phyloP scores from a whole-genome alignment of 2,113 vertebrate genomes.

The Eubucco bourcierii region DNA sequence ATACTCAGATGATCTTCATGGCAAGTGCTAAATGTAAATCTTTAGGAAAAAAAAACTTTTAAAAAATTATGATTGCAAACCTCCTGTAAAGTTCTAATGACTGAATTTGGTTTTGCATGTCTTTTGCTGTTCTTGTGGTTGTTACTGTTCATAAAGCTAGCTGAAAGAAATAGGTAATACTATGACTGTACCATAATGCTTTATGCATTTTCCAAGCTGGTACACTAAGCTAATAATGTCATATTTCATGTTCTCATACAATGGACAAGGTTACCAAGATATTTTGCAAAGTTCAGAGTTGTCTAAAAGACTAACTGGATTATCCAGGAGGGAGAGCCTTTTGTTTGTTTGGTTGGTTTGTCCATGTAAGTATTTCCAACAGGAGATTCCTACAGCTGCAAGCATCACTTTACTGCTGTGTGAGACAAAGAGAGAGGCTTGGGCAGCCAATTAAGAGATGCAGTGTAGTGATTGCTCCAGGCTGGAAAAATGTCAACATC shows the following conservation, averaged over 20 bases:
- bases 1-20: not conserved
- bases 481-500: not conserved
- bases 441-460: slow-evolving; percentile 7
- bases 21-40: not conserved
- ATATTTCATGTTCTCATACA: not conserved
- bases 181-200: slow-evolving; percentile 5
- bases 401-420: not conserved
- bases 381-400: not conserved
- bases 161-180: not conserved
- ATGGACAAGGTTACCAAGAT: not conserved
- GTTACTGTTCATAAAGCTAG: slow-evolving; percentile 41
- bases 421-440: not conserved
- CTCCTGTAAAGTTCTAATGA: slow-evolving; percentile 1
- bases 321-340: not conserved
- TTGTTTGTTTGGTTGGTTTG: slow-evolving; percentile 28
- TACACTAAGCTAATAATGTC: not conserved
- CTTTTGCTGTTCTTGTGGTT: not conserved
- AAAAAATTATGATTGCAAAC: not conserved
- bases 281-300: not conserved
- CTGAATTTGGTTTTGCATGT: not conserved
- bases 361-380: not conserved
- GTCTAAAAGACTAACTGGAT: slow-evolving; percentile 51
- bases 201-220: slow-evolving; percentile 2
- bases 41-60: not conserved
- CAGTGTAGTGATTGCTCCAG: slow-evolving; percentile 1